Conservation (phyloP, 2,888 invertebrate genomes). For the Caenorhabditis sinica region DNA sequence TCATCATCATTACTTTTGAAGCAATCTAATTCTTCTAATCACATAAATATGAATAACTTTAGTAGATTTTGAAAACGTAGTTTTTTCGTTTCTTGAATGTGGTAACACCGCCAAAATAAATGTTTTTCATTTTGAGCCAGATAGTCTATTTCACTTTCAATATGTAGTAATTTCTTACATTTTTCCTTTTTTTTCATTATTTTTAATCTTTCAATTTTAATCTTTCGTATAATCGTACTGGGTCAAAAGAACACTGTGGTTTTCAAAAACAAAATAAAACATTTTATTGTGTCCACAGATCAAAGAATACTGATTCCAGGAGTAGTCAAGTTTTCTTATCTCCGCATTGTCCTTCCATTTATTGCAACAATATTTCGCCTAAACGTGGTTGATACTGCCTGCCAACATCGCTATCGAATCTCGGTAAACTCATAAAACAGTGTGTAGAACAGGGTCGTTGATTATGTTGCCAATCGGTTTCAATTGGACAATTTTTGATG, state of each 20-base stretch:
- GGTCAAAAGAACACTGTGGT: constrained; percentile 25
- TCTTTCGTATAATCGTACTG: background rate
- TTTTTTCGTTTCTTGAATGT: no score
- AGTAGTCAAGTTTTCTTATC: constrained; percentile 39
- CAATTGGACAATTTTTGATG: constrained; percentile 34
- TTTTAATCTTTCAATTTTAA: background rate
- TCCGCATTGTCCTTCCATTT: background rate
- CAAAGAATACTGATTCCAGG: constrained; percentile 46
- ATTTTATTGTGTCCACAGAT: constrained; percentile 33
- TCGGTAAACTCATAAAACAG: constrained; percentile 44
- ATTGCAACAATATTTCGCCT: constrained; percentile 50
- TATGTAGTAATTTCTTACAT: no score
- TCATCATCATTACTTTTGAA: no score
- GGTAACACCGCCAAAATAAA: no score
- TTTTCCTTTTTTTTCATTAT: background rate
- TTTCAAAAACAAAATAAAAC: background rate
- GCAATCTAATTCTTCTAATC: no score
- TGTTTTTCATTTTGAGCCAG: no score
- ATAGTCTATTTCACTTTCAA: no score
- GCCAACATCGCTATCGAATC: constrained; percentile 15
- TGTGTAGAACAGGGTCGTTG: constrained; percentile 48
- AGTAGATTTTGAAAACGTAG: no score
- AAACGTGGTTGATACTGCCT: constrained; percentile 47
- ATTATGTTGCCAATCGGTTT: constrained; percentile 14
- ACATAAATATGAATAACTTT: no score